These are phyloP conservation scores for Mesocricetus auratus DNA, from an alignment of 2,113 vertebrate species.

Conservation along the genomic window DNA sequence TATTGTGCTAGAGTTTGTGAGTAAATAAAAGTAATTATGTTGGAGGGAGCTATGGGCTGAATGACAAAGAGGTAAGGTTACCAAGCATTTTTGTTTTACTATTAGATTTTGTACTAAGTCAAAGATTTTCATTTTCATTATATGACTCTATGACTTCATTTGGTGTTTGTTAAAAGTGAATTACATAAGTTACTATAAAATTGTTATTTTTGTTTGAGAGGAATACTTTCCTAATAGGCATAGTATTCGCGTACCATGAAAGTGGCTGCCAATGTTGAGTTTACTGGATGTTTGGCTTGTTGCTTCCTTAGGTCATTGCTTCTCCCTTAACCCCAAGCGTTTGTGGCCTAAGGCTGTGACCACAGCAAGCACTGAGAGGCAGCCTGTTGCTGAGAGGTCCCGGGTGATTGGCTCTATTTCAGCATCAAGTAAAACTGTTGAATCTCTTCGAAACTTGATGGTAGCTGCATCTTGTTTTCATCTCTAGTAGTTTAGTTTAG, in stretches of 20 bases:
- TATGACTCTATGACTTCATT: not conserved
- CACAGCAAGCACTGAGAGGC: not conserved
- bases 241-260: not conserved
- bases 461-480: not conserved
- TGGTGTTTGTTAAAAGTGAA: not conserved
- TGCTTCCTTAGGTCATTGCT: conserved; percentile 24
- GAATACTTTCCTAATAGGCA: not conserved
- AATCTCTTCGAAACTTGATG: not conserved
- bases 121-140: not conserved
- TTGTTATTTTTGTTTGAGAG: conserved; percentile 11
- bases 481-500: not conserved
- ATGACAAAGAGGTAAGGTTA: not conserved
- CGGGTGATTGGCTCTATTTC: not conserved
- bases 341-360: not conserved
- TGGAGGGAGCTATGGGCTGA: not conserved
- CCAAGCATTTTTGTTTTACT: conserved; percentile 4
- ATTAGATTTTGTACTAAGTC: not conserved
- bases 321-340: not conserved
- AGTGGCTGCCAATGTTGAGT: rapidly evolving
- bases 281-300: not conserved
- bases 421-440: not conserved
- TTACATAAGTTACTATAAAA: conserved; percentile 8
- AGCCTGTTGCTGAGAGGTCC: not conserved
- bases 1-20: not conserved
- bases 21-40: not conserved